Percentiles rank a stretch among this genome's conserved stretches.
phyloP scores from a whole-genome alignment of 2,113 vertebrate species.

The Calypte anna region DNA sequence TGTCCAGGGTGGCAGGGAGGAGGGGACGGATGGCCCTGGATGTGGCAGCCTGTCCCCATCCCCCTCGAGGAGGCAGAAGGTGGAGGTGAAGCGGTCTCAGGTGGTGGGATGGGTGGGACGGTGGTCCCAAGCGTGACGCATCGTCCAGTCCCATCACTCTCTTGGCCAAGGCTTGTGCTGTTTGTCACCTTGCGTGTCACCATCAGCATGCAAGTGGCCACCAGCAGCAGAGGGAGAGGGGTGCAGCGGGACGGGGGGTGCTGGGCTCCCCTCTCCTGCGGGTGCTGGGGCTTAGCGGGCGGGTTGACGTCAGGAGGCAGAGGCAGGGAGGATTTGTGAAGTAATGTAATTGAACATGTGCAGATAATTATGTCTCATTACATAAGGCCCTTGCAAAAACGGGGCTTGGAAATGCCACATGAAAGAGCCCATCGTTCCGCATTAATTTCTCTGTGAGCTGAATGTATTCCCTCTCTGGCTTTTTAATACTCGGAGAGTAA shows the following conservation, averaged over 20 bases:
- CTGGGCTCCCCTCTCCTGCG: not conserved
- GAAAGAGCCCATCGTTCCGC: slow-evolving; percentile 70
- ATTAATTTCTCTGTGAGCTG: slow-evolving; percentile 55
- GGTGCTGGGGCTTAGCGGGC: not conserved
- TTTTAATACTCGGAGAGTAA: slow-evolving; percentile 64
- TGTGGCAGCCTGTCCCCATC: not conserved
- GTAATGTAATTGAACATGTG: slow-evolving; percentile 76
- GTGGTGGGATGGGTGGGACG: not conserved
- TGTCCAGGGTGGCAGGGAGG: not conserved
- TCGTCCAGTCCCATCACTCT: not conserved
- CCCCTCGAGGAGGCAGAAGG: not conserved
- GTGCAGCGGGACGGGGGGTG: not conserved
- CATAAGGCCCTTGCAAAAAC: slow-evolving; percentile 66
- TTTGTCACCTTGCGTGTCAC: not conserved
- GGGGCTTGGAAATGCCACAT: slow-evolving; percentile 69
- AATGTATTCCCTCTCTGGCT: slow-evolving; percentile 74
- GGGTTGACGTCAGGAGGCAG: slow-evolving; percentile 58
- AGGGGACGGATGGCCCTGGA: not conserved
- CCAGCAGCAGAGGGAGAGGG: rapidly evolving
- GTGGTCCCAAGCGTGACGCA: not conserved
- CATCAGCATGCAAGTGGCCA: rapidly evolving
- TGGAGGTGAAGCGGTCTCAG: not conserved
- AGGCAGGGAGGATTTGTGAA: slow-evolving; percentile 73
- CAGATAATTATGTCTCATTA: slow-evolving; percentile 77
- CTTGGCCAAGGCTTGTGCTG: not conserved